Base-by-base conservation (phyloP, 2,113 vertebrate genomes). In the Microcebus jonahi region DNA sequence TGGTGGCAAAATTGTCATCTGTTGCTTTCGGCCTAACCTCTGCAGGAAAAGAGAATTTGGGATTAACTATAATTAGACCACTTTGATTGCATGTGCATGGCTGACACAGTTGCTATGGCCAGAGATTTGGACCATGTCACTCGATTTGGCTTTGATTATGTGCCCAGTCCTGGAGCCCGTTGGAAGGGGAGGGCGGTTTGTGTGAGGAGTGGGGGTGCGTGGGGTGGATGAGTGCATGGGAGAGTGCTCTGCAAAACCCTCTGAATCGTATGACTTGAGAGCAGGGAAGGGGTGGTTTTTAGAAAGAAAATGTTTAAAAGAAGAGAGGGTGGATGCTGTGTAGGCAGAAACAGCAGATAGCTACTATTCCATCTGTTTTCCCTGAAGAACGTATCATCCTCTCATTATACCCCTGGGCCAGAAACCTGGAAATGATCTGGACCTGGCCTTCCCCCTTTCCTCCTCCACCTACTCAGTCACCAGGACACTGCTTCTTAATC, bases 11-110 rank as follows among this genome's bases (percentile, higher is more conserved):
- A 27, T 73, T 39, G 53, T 27, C 34, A 50, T 36, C 17, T 29
- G 36, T 50, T 88, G 57, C 76, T 83, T 91, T 21, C 48, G 21
- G 25, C 34, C 85, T 91, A 82, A 65, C 15, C 67, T 59, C 42
- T 81, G 17, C 21, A 85, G 55, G n/a, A 68, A 89, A 73, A 94
- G 90, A 84, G 71, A 76, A 80, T 86, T 93, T 14, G 90, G 79
- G 23, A 93, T 79, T 77, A 50, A 55, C 31, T 86, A 10, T 39
- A 34, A 81, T 89, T 53, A 85, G 61, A 85, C 42, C 5, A 8
- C 73, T 96, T 50, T 77, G 83, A 70, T 81, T 50, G 31, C 68
- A 39, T 50, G 21, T 34, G 7, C 29, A 45, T 39, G n/a, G 48
- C 57, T 63, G 8, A 95, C 36, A 39, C 12, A 31, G 48, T 31